Evolutionary conservation across 2,797 vertebrate species (phyloP).

Genomic region (Spinibarbus caldwelli): DNA sequence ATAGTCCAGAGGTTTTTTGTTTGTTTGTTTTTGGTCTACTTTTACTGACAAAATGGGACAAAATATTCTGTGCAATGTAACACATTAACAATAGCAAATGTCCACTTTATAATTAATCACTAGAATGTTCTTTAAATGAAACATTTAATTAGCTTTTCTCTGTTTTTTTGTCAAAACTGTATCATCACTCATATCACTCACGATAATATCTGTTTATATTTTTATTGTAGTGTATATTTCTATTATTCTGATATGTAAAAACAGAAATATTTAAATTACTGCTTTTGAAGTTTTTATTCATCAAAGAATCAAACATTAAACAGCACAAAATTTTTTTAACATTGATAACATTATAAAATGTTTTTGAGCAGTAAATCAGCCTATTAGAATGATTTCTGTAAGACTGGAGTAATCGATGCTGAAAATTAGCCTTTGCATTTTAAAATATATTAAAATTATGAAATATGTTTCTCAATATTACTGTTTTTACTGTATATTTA

Average conservation of each 20-base stretch:
- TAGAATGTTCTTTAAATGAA: not conserved
- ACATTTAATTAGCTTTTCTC: not conserved
- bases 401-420: not conserved
- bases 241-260: not conserved
- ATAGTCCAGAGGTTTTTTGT: conserved; percentile 1
- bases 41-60: not conserved
- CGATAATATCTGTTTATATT: not conserved
- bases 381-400: not conserved
- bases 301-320: not conserved
- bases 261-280: not conserved
- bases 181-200: not conserved
- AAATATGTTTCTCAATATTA: not conserved
- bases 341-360: not conserved
- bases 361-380: not conserved
- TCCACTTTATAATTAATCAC: not conserved
- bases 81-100: not conserved
- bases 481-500: not conserved
- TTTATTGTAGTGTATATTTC: not conserved
- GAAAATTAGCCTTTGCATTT: not conserved
- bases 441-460: not conserved
- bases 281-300: not conserved
- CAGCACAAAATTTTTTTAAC: no score
- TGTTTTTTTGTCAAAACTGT: not conserved
- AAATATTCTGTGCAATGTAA: not conserved
- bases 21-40: not conserved